These are phyloP conservation scores for Tauraco hartlaubi DNA, from an alignment of 2,797 vertebrate species.

Conservation along the genomic window DNA sequence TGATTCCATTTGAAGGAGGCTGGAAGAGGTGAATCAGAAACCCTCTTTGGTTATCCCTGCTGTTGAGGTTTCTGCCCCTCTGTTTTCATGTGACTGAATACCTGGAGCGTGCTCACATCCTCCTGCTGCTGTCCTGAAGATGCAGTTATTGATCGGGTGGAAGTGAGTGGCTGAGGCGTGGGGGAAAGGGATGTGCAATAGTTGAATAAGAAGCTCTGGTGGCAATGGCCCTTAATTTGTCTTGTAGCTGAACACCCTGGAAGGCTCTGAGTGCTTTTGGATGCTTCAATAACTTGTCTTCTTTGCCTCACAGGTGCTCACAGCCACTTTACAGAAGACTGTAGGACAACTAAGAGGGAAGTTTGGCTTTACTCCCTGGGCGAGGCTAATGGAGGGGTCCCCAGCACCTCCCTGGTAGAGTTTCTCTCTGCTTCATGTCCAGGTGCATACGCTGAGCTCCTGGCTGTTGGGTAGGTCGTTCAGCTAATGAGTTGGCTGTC, in stretches of 20 bases:
- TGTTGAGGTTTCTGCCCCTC: not conserved
- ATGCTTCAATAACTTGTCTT: not conserved
- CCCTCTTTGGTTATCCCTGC: not conserved
- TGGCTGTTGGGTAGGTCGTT: not conserved
- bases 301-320: not conserved
- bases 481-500: not conserved
- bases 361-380: not conserved
- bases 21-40: not conserved
- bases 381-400: not conserved
- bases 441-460: fast-evolving
- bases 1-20: not conserved
- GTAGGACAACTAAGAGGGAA: not conserved
- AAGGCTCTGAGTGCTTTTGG: not conserved
- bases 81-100: not conserved
- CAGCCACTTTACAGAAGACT: not conserved
- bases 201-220: not conserved
- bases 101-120: not conserved
- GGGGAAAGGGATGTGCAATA: fast-evolving
- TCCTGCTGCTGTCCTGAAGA: not conserved
- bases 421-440: not conserved
- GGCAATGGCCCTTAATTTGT: not conserved
- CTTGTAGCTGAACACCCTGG: not conserved
- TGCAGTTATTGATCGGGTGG: not conserved
- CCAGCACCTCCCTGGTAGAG: not conserved
- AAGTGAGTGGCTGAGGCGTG: not conserved